phyloP scores from a whole-genome alignment of 2,888 invertebrate genomes.

The Fragum fragum region DNA sequence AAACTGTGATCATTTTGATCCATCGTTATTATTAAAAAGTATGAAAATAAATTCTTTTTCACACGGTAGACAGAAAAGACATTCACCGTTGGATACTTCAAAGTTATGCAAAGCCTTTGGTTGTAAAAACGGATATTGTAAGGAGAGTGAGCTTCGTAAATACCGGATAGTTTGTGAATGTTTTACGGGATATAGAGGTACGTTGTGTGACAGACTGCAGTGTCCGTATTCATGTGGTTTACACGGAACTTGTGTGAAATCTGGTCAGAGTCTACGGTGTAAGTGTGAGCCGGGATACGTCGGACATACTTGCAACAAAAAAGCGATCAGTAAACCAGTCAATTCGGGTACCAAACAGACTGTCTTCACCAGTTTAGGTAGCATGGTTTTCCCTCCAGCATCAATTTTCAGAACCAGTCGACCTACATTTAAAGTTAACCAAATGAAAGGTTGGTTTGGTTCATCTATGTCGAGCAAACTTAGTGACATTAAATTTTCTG shows the following conservation, averaged over 20 bases:
- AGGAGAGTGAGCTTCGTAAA: constrained; percentile 54
- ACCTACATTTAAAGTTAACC: constrained; percentile 10
- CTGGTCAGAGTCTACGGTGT: constrained; percentile 48
- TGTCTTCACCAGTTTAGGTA: not conserved
- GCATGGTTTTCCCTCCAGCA: not conserved
- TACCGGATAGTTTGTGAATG: constrained; percentile 65
- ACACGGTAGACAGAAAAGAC: constrained; percentile 40
- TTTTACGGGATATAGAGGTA: constrained; percentile 61
- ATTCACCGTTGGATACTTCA: constrained; percentile 43
- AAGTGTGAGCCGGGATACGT: constrained; percentile 58
- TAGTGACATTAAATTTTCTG: constrained; percentile 44
- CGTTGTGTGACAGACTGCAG: constrained; percentile 52
- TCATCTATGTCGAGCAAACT: constrained; percentile 26
- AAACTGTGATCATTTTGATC: constrained; percentile 4
- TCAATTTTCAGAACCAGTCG: not conserved
- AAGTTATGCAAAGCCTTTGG: constrained; percentile 64
- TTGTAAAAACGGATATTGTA: constrained; percentile 62
- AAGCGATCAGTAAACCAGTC: not conserved
- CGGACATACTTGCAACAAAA: constrained; percentile 51
- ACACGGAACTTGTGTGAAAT: constrained; percentile 59
- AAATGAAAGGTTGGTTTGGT: constrained; percentile 42
- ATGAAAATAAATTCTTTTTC: not conserved
- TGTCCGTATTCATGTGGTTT: constrained; percentile 61
- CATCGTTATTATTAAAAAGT: not conserved
- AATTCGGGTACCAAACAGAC: not conserved